Base-by-base conservation (phyloP, 1,140 invertebrate genomes). In the Glossosoma conforme region DNA sequence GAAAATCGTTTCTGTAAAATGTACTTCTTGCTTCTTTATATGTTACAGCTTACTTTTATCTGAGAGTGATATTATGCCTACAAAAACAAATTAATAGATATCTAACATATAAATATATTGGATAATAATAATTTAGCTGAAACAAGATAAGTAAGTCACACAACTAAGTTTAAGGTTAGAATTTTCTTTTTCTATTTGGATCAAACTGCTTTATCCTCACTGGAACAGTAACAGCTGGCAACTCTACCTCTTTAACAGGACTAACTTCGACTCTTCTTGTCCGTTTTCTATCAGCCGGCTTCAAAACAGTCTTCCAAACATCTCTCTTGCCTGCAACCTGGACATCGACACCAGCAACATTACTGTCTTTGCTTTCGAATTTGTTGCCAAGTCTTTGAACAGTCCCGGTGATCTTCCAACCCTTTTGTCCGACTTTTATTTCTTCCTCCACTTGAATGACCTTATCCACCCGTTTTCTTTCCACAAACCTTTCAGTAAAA, bases 151-250 rank as follows among this genome's bases (percentile, higher is more conserved):
- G n/a, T n/a, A n/a, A n/a, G n/a, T n/a, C n/a, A n/a, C n/a, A n/a
- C n/a, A n/a, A n/a, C n/a, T n/a, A n/a, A n/a, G n/a, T n/a, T n/a
- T n/a, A n/a, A n/a, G n/a, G n/a, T n/a, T n/a, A n/a, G n/a, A n/a
- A 44, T 19, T n/a, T 38, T 24, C 15, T 38, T 2, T 28, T n/a
- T 38, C 35, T 36, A 24, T 42, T 41, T 6, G 37, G 33, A 35
- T 71, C 64, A 3, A 72, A 59, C 54, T 74, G 71, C 46, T 64
- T 72, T 17, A 74, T 72, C 49, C 70, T 63, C 4, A 67, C 64
- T 1, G 71, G 71, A 4, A 74, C 71, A 60, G 71, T 70, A 0
- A 74, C 70, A 3, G 67, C 65, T 13, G 71, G 71, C 13, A 74
- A 56, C 33, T 74, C 70, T 35, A 74, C 68, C 13, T 56, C 67